phyloP scores from a whole-genome alignment of 2,113 vertebrate species.

The Girardinichthys multiradiatus region DNA sequence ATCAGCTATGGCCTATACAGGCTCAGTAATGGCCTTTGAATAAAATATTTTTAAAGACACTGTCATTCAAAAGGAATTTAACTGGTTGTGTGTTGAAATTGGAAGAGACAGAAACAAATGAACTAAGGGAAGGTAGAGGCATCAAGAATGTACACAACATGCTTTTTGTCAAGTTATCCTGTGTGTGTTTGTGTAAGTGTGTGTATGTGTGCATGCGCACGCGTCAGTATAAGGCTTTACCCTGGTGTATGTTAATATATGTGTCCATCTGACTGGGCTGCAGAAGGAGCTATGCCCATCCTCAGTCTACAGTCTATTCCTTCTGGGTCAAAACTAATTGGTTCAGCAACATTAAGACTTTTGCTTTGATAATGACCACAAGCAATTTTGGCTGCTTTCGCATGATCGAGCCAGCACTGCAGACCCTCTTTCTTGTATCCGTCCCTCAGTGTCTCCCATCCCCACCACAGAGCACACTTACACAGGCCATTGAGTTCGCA shows the following conservation, averaged over 20 bases:
- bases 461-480: constrained; percentile 44
- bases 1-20: no score
- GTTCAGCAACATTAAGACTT: constrained; percentile 71
- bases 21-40: no score
- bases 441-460: constrained; percentile 13
- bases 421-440: constrained; percentile 42
- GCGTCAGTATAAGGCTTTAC: constrained; percentile 13
- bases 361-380: constrained; percentile 80
- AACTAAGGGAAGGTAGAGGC: constrained; percentile 20
- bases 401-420: constrained; percentile 64
- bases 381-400: constrained; percentile 69
- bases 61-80: constrained; percentile 5
- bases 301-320: constrained; percentile 58
- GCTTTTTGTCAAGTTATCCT: constrained; percentile 9
- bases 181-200: constrained; percentile 20
- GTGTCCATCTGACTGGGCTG: constrained; percentile 49
- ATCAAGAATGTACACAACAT: constrained; percentile 30
- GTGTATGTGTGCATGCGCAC: constrained; percentile 22
- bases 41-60: not conserved
- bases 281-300: constrained; percentile 54
- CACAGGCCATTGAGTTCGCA: constrained; percentile 45
- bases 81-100: constrained; percentile 13
- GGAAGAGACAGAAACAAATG: constrained; percentile 11
- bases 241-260: constrained; percentile 14
- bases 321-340: constrained; percentile 83